Percentiles rank a stretch among this genome's conserved stretches.
Conservation (phyloP, 2,113 vertebrate genomes). For the Ia io region DNA sequence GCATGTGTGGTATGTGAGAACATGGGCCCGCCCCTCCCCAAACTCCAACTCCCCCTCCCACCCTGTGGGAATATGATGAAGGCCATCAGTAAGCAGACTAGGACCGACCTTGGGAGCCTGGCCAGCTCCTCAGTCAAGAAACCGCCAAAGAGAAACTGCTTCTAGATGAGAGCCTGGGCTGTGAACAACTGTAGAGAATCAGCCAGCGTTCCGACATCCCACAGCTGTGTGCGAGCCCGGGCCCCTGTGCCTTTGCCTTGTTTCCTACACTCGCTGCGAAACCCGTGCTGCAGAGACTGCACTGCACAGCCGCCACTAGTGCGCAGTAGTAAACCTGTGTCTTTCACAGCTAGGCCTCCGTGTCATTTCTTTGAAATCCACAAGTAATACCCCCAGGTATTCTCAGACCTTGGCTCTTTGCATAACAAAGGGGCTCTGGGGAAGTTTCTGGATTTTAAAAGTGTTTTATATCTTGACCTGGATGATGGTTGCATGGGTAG, state of each 20-base stretch:
- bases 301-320: neutral
- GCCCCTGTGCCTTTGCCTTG: neutral
- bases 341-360: neutral
- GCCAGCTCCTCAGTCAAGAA: neutral
- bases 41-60: neutral
- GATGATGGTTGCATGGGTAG: neutral
- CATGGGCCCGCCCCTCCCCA: neutral
- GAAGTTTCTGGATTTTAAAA: neutral
- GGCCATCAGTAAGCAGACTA: neutral
- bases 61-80: neutral
- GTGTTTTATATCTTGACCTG: neutral
- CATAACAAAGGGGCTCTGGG: neutral
- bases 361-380: neutral
- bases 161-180: neutral
- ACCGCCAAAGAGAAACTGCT: neutral
- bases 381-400: neutral
- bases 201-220: neutral
- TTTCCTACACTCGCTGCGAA: neutral
- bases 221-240: too few species aligned
- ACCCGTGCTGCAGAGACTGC: neutral
- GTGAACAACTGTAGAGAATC: neutral
- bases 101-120: neutral
- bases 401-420: neutral
- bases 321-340: neutral
- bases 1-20: neutral